Percentiles rank a stretch among this genome's conserved stretches.
These are phyloP conservation scores for Morphnarchus princeps DNA, from an alignment of 2,113 vertebrate species.

Conservation along the genomic window DNA sequence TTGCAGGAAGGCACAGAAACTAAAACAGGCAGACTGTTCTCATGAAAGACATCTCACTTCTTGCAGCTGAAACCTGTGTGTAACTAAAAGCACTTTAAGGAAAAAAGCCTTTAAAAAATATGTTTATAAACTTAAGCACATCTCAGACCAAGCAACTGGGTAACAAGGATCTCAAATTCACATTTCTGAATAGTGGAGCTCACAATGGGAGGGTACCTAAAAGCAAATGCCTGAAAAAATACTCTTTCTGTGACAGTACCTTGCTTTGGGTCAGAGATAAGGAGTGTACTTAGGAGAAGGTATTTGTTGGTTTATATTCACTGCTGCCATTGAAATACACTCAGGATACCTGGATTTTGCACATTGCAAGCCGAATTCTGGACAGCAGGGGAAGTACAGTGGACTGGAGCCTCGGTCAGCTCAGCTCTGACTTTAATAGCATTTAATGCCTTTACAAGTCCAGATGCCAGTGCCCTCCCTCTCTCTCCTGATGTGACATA, in stretches of 20 bases:
- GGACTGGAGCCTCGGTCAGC: neutral
- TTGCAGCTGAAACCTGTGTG: neutral
- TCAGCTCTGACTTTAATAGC: neutral
- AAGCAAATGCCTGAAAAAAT: neutral
- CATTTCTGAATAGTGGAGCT: neutral
- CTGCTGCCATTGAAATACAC: neutral
- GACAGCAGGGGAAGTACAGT: neutral
- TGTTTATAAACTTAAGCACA: neutral
- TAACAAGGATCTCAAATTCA: neutral
- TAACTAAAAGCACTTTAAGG: neutral
- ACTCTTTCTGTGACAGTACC: fast-evolving
- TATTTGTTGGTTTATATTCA: neutral
- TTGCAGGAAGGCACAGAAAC: neutral
- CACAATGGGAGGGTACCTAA: neutral
- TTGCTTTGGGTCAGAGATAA: neutral
- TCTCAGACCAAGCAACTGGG: neutral
- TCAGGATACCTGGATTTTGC: neutral
- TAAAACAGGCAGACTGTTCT: neutral
- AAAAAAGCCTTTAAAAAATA: neutral
- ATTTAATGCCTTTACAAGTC: neutral
- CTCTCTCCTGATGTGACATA: neutral
- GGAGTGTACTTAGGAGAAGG: neutral
- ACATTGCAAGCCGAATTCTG: neutral
- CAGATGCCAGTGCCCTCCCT: neutral
- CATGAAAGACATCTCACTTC: neutral